phyloP scores from a whole-genome alignment of 2,113 vertebrate genomes.

The Actenoides lindsayi region DNA sequence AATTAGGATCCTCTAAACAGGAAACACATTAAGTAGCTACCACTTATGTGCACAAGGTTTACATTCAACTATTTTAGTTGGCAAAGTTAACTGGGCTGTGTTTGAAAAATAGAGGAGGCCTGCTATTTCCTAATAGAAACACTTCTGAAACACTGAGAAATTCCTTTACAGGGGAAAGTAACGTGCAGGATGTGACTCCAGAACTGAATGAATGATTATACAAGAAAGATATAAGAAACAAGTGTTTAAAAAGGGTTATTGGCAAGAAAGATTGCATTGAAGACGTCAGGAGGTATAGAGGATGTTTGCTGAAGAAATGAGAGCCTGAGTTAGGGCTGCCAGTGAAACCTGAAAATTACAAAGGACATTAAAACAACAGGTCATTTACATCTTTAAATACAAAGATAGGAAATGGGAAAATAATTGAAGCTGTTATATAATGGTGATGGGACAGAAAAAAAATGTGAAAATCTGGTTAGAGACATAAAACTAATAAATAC shows the following conservation, averaged over 20 bases:
- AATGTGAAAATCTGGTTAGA: not conserved
- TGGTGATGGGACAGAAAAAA: not conserved
- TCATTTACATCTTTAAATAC: not conserved
- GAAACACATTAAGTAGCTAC: not conserved
- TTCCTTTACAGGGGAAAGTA: not conserved
- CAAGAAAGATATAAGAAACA: not conserved
- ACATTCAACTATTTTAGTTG: not conserved
- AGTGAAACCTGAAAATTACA: not conserved
- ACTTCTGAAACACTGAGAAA: not conserved
- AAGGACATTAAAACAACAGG: not conserved
- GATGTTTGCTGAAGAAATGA: not conserved
- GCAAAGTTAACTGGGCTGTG: not conserved
- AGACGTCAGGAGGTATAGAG: not conserved
- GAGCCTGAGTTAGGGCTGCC: not conserved
- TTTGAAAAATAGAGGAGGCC: not conserved
- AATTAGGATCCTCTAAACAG: not conserved
- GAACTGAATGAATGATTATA: not conserved
- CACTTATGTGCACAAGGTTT: not conserved
- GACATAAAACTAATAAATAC: not conserved
- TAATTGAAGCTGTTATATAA: not conserved
- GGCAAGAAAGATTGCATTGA: not conserved
- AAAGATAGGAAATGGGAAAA: not conserved
- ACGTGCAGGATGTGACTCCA: not conserved
- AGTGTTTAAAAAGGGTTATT: not conserved
- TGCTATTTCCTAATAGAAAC: not conserved